phyloP scores from a whole-genome alignment of 2,888 invertebrate genomes.

The Lasioglossum calceatum region DNA sequence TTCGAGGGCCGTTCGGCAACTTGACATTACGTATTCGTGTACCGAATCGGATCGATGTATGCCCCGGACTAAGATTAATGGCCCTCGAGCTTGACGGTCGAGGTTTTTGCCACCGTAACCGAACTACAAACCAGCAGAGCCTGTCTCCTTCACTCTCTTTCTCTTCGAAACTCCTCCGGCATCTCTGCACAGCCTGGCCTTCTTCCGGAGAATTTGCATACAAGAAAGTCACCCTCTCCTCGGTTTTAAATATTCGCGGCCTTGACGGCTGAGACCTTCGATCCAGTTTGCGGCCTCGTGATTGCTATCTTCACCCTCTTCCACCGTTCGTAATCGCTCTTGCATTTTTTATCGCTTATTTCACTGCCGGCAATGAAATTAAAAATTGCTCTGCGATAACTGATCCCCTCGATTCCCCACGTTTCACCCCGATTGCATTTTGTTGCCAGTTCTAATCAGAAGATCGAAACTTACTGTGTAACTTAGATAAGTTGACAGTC shows the following conservation, averaged over 20 bases:
- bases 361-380: not conserved
- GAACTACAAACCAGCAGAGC: conserved; percentile 21
- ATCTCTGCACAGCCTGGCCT: not conserved
- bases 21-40: conserved; percentile 62
- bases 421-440: not conserved
- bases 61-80: conserved; percentile 76
- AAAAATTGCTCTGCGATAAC: not conserved
- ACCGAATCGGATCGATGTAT: conserved; percentile 72
- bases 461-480: not conserved
- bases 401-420: not conserved
- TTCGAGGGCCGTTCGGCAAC: conserved; percentile 5
- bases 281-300: not conserved
- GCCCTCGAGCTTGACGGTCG: conserved; percentile 68
- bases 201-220: not conserved
- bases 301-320: not conserved
- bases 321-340: not conserved
- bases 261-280: conserved; percentile 7
- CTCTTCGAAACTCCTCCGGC: not conserved
- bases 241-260: conserved; percentile 4
- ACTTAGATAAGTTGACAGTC: not conserved
- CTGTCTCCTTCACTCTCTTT: not conserved
- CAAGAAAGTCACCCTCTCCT: conserved; percentile 16
- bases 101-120: conserved; percentile 68
- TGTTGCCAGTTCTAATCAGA: not conserved
- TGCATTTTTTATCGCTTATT: conserved; percentile 1